These are phyloP conservation scores for Troides aeacus DNA, from an alignment of 2,888 invertebrate species.

Conservation along the genomic window DNA sequence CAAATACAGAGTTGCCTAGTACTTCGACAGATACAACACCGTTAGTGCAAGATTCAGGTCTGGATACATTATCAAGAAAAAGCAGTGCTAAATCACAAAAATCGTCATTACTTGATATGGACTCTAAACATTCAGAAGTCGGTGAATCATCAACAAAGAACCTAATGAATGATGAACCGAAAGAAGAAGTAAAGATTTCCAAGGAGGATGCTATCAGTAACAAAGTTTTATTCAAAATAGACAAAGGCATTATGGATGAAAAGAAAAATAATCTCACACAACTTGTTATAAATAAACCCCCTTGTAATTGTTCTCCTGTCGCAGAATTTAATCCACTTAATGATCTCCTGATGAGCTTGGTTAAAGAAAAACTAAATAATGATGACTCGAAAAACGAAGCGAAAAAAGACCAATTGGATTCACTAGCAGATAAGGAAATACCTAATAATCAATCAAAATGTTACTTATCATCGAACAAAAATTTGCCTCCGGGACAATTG, in stretches of 20 bases:
- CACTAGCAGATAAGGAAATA: constrained; percentile 76
- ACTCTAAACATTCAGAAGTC: constrained; percentile 50
- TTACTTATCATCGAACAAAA: constrained; percentile 82
- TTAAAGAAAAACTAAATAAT: constrained; percentile 79
- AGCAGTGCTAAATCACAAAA: constrained; percentile 80
- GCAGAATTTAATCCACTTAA: constrained; percentile 72
- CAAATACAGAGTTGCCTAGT: constrained; percentile 52
- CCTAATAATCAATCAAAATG: constrained; percentile 86
- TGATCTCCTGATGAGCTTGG: constrained; percentile 74
- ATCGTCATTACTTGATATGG: constrained; percentile 66
- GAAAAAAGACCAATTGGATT: constrained; percentile 76
- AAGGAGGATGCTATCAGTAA: constrained; percentile 75
- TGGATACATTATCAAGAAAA: constrained; percentile 70
- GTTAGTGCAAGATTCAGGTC: constrained; percentile 45
- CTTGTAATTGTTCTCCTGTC: constrained; percentile 72
- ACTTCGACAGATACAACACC: constrained; percentile 53
- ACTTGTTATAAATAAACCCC: constrained; percentile 65
- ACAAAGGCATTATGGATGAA: constrained; percentile 60
- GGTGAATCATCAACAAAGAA: constrained; percentile 67
- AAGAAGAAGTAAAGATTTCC: constrained; percentile 62
- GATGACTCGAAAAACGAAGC: constrained; percentile 83
- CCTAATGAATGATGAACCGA: constrained; percentile 60
- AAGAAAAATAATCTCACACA: constrained; percentile 71
- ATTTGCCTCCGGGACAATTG: constrained; percentile 92
- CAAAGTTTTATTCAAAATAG: constrained; percentile 71